Evolutionary conservation across 2,113 vertebrate genomes (phyloP), one percentile per base, ranked within the genome.

Genomic region (Apeltes quadracus): DNA sequence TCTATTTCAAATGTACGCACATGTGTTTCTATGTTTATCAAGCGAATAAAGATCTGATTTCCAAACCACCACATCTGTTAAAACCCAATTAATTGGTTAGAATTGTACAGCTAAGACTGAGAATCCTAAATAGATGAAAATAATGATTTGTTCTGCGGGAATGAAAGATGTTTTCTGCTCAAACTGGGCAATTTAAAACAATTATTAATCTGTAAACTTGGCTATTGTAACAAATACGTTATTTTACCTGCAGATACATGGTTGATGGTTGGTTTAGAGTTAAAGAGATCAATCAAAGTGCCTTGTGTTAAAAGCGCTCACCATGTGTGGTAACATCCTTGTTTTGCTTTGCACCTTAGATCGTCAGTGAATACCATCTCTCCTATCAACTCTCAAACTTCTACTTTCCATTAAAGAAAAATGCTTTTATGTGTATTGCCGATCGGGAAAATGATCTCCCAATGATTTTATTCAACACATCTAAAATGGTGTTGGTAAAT

Each of bases 21-120:
- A 87, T 84, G 79, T 91, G 88, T 89, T 82, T 80, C 25, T 38
- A 65, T 20, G 54, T 86, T 86, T 83, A 81, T 85, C 78, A 87
- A 82, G 74, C 74, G 77, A 87, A 87, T 83, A 67, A 83, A 67
- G 77, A 64, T 44, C 69, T 78, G 69, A 44, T 72, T 70, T 68
- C 25, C 58, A 57, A 54, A 57, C 61, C 62, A 22, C 61, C 48
- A 70, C 71, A 81, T 75, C 76, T 86, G 84, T 86, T 73, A 53
- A 66, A 79, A 68, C 29, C 48, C 44, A 77, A 71, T 78, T 61
- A 79, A 20, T 5, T 0, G 34, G 27, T 46, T 48, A n/a, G 4
- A 7, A 10, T 22, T 58, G 54, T 22, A 48, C 12, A 29, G 44
- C 23, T 23, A 27, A 20, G 36, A 29, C n/a, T 58, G 14, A 38